Percentiles rank a stretch among this genome's conserved stretches.
Evolutionary conservation across 2,888 invertebrate genomes (phyloP).

Genomic region (Zhuqinia jingwanae): DNA sequence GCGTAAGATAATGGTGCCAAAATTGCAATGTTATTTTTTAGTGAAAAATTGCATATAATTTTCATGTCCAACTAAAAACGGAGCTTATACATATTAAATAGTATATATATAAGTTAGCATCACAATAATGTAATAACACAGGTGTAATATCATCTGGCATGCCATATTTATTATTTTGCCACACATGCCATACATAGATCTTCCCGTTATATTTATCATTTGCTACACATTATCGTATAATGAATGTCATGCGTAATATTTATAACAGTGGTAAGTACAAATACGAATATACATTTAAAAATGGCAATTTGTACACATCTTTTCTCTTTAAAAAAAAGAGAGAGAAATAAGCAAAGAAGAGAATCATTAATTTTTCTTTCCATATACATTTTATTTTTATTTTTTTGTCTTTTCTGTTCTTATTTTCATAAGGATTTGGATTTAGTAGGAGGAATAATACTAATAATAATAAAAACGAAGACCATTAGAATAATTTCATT

Average conservation of each 20-base stretch:
- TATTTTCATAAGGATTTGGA: conserved; percentile 10
- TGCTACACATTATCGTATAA: conserved; percentile 20
- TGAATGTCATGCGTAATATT: conserved; percentile 12
- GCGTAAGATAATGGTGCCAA: conserved; percentile 32
- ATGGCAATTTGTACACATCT: conserved; percentile 38
- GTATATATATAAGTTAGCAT: not conserved
- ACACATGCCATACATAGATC: not conserved
- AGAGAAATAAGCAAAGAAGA: not conserved
- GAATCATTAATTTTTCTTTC: not conserved
- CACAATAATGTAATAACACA: not conserved
- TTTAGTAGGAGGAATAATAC: conserved; percentile 11
- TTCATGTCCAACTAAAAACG: conserved; percentile 43
- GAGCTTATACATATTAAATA: conserved; percentile 6
- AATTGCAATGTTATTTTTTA: conserved; percentile 42
- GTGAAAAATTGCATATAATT: conserved; percentile 45
- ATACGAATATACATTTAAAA: conserved; percentile 12
- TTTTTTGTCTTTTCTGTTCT: not conserved
- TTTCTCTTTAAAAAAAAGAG: not conserved
- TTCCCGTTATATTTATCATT: not conserved
- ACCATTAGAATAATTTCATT: too few species aligned
- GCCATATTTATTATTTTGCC: conserved; percentile 1
- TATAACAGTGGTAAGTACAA: not conserved
- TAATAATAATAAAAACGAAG: too few species aligned
- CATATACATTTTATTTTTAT: not conserved
- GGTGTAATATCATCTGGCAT: not conserved